A percentile compares a stretch with the other conserved stretches of the same genome.
Conservation (phyloP, 2,113 vertebrate genomes). For the Tetrax tetrax region DNA sequence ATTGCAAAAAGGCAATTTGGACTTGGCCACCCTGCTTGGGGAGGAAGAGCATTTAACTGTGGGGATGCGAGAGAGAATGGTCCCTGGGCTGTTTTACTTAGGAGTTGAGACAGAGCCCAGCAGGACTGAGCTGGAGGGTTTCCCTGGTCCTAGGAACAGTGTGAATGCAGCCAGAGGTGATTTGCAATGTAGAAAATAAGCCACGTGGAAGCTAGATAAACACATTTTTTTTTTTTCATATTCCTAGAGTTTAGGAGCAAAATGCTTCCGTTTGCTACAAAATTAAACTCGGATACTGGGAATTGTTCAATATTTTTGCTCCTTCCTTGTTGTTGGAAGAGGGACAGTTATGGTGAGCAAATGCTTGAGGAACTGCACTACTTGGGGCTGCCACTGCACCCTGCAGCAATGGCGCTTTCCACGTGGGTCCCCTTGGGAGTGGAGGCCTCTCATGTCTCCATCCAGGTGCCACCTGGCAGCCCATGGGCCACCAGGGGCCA, state of each 20-base stretch:
- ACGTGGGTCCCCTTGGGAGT: fast-evolving
- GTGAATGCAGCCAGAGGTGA: not conserved
- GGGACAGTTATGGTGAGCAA: not conserved
- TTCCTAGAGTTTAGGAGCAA: not conserved
- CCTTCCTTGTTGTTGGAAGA: not conserved
- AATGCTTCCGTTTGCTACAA: not conserved
- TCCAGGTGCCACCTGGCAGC: not conserved
- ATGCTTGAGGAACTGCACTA: not conserved
- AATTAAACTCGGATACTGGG: not conserved
- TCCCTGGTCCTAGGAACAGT: not conserved
- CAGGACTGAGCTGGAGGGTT: not conserved
- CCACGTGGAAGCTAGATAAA: not conserved
- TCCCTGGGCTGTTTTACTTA: not conserved
- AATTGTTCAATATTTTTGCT: not conserved
- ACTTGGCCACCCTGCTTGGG: not conserved
- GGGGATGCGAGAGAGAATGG: not conserved
- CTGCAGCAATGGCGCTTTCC: fast-evolving
- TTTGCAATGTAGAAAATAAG: not conserved
- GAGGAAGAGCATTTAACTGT: not conserved
- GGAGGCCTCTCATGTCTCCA: fast-evolving
- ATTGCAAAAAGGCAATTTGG: not conserved
- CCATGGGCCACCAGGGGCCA: not conserved
- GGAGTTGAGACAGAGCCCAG: not conserved
- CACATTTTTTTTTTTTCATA: not conserved
- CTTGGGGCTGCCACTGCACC: not conserved